Evolutionary conservation across 1,140 invertebrate genomes (phyloP), one percentile per base, ranked within the genome.

Genomic region (Drosophila willistoni): DNA sequence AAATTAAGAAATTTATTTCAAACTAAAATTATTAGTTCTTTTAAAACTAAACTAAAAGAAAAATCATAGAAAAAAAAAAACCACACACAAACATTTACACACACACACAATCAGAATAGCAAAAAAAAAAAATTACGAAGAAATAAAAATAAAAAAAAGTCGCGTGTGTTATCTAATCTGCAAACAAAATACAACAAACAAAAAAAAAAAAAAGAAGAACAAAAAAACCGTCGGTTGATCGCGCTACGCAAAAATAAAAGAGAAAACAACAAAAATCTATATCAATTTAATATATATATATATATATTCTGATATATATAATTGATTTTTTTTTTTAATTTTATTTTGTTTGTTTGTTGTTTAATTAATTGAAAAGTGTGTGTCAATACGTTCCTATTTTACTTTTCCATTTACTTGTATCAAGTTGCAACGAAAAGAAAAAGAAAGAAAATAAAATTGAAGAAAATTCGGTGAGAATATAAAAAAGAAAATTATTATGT

Each of bases 91-190:
- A 41, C 57, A 47, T 13, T 3, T 22, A 71, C 36, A 57, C 29
- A 64, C 65, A 68, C 68, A 60, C 29, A 65, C 10, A 73, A 60
- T 60, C 56, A 70, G 60, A 60, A 59, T 54, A 65, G 47, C 66
- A 42, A 44, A 41, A 64, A 63, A 54, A 67, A 68, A 22, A 22
- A 22, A 22, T 19, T 39, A 65, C 60, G 57, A 64, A 66, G 51
- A 67, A 51, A 5, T 25, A 25, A 25, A 25, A 25, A 25, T 0
- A 76, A 70, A 74, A 61, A 63, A 77, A 73, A 63, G 60, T 68
- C 84, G 84, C 81, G 77, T 78, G 85, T 90, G 85, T 90, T 89
- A 89, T 89, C 84, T 89, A 89, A 89, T 90, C 85, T 86, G 33
- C 66, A 64, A 70, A 60, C 75, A 36, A 62, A 64, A 41, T 65